These are phyloP conservation scores for Gulo gulo DNA, from an alignment of 2,113 vertebrate species.

Conservation along the genomic window DNA sequence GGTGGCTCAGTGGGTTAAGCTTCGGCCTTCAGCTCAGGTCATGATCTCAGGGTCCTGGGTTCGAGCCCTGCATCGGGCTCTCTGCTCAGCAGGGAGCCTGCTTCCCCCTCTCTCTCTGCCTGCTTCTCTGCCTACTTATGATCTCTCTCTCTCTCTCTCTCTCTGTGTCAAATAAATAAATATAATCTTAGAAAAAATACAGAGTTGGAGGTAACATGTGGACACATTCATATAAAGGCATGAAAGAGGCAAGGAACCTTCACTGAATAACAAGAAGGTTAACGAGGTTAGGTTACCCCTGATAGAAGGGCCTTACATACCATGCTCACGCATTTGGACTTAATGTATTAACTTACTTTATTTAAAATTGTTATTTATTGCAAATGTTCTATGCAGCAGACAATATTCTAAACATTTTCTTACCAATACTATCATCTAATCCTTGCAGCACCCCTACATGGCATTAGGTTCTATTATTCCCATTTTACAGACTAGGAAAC, in stretches of 20 bases:
- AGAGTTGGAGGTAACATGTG: neutral
- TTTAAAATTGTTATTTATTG: neutral
- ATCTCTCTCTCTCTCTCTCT: too few relatives aligned
- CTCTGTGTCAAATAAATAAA: too few relatives aligned
- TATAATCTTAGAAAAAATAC: neutral
- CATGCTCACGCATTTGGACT: neutral
- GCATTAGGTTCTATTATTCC: neutral
- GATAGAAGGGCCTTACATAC: neutral
- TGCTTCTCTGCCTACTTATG: too few relatives aligned
- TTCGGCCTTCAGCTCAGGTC: too few relatives aligned
- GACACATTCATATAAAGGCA: neutral
- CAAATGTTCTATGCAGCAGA: neutral
- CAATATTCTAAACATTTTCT: conserved; percentile 7
- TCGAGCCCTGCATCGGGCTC: too few relatives aligned
- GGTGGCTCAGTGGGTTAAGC: too few relatives aligned
- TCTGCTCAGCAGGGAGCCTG: too few relatives aligned
- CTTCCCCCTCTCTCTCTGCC: too few relatives aligned
- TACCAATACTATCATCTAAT: neutral
- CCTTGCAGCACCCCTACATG: neutral
- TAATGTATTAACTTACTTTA: neutral
- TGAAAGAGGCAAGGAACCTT: neutral
- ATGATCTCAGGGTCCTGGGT: too few relatives aligned
- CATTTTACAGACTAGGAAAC: neutral
- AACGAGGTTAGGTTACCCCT: neutral
- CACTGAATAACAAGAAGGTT: neutral